phyloP scores from a whole-genome alignment of 2,888 invertebrate species.

The Pachydiplax longipennis region DNA sequence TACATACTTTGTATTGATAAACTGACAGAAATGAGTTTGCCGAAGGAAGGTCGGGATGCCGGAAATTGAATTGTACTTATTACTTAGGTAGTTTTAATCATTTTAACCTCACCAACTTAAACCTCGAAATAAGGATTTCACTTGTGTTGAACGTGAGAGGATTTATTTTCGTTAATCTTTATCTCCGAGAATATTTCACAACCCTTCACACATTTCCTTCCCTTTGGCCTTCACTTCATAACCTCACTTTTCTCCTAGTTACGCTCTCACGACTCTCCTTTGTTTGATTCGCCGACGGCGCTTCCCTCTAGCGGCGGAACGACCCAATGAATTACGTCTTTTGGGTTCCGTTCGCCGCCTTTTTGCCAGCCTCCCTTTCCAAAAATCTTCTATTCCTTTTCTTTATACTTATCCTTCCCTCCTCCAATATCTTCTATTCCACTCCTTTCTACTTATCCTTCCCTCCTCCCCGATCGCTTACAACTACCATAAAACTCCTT shows the following conservation, averaged over 20 bases:
- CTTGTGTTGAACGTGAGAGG: too few species aligned
- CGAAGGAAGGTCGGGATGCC: too few species aligned
- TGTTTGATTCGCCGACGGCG: constrained; percentile 38
- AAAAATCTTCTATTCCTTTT: neutral
- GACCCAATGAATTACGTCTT: constrained; percentile 31
- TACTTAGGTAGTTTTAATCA: too few species aligned
- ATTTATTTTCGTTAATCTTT: neutral
- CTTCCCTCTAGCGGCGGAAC: constrained; percentile 37
- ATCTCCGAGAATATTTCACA: neutral
- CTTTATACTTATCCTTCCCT: neutral
- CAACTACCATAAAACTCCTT: too few species aligned
- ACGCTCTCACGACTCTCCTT: constrained; percentile 8
- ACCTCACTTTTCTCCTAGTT: neutral
- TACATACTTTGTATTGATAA: too few species aligned
- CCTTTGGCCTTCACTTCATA: neutral
- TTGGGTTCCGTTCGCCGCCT: constrained; percentile 20
- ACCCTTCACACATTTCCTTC: neutral
- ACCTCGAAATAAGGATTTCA: too few species aligned
- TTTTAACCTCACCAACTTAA: too few species aligned
- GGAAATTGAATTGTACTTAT: too few species aligned
- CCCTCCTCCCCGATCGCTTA: too few species aligned
- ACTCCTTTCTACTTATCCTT: neutral
- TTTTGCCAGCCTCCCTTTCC: constrained; percentile 12
- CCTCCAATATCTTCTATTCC: neutral
- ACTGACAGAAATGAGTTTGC: too few species aligned